Conservation (phyloP, 2,113 vertebrate species). For the Pithys albifrons region DNA sequence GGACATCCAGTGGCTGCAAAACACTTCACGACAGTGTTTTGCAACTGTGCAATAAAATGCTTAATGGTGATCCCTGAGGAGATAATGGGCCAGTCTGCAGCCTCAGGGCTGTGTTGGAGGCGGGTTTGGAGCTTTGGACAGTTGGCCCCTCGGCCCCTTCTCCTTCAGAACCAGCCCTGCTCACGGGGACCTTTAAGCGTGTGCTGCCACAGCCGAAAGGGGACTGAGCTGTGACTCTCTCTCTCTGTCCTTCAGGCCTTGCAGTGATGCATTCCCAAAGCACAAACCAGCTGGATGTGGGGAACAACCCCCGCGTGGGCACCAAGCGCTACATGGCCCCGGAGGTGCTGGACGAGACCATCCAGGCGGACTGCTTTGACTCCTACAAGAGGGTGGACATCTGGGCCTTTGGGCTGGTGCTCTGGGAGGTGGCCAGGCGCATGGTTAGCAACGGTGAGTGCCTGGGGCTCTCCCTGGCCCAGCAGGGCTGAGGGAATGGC, state of each 20-base stretch:
- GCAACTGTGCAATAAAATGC: conserved; percentile 9
- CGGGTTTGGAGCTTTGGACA: neutral
- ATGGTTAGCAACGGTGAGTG: conserved; percentile 95
- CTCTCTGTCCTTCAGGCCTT: conserved; percentile 76
- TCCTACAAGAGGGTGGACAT: conserved; percentile 97
- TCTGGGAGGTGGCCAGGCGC: conserved; percentile 95
- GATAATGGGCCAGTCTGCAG: neutral
- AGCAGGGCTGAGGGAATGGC: neutral
- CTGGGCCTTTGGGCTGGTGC: conserved; percentile 96
- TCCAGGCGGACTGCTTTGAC: conserved; percentile 97
- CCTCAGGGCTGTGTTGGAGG: neutral
- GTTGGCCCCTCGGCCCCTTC: neutral
- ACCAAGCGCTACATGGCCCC: conserved; percentile 99
- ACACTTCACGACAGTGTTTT: neutral
- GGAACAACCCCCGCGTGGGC: conserved; percentile 96
- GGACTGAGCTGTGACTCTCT: rapidly evolving
- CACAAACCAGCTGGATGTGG: conserved; percentile 95
- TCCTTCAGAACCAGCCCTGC: neutral
- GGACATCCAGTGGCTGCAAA: conserved; percentile 61
- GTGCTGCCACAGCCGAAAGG: rapidly evolving
- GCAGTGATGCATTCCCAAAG: conserved; percentile 98
- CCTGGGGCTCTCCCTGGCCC: rapidly evolving
- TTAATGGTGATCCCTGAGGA: neutral
- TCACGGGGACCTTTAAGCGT: rapidly evolving
- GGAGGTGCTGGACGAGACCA: conserved; percentile 92